Evolutionary conservation across 2,888 invertebrate genomes (phyloP).

Genomic region (Coenonympha arcania): DNA sequence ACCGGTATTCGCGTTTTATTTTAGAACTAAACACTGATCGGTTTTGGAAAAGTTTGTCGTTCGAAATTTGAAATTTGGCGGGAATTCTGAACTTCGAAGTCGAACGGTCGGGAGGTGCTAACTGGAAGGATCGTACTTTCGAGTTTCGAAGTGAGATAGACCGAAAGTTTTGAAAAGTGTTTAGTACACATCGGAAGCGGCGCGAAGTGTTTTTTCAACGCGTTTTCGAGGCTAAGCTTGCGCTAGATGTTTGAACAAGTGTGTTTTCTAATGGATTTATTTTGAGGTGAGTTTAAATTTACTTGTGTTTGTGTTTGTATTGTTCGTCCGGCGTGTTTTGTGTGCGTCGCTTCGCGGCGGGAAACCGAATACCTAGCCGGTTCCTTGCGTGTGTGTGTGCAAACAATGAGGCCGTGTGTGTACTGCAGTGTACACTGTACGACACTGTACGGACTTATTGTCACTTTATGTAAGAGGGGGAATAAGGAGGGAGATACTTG

Average conservation of each 20-base stretch:
- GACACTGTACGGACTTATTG: conserved; percentile 56
- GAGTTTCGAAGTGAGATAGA: too few relatives aligned
- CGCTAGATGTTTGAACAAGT: conserved; percentile 75
- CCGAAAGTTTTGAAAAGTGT: conserved; percentile 72
- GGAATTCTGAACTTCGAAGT: conserved; percentile 44
- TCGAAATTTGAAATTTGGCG: not conserved
- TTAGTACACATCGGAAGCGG: conserved; percentile 63
- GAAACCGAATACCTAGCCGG: conserved; percentile 73
- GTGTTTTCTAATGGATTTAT: conserved; percentile 76
- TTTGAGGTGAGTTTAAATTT: conserved; percentile 75
- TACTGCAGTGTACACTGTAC: conserved; percentile 22
- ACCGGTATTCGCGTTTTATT: not conserved
- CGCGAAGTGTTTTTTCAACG: conserved; percentile 74
- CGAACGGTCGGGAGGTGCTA: conserved; percentile 44
- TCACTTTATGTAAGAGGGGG: conserved; percentile 69
- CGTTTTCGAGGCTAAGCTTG: conserved; percentile 75
- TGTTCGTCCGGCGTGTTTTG: conserved; percentile 70
- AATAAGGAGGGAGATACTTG: conserved; percentile 68
- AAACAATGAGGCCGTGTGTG: conserved; percentile 59
- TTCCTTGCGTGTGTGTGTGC: conserved; percentile 56
- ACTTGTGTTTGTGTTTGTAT: conserved; percentile 73
- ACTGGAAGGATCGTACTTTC: too few relatives aligned
- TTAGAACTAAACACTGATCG: too few relatives aligned
- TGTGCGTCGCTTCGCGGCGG: conserved; percentile 73
- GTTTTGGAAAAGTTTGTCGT: too few relatives aligned